A percentile compares a stretch with the other conserved stretches of the same genome.
Evolutionary conservation across 2,888 invertebrate genomes (phyloP).

Genomic region (Lagria hirta): DNA sequence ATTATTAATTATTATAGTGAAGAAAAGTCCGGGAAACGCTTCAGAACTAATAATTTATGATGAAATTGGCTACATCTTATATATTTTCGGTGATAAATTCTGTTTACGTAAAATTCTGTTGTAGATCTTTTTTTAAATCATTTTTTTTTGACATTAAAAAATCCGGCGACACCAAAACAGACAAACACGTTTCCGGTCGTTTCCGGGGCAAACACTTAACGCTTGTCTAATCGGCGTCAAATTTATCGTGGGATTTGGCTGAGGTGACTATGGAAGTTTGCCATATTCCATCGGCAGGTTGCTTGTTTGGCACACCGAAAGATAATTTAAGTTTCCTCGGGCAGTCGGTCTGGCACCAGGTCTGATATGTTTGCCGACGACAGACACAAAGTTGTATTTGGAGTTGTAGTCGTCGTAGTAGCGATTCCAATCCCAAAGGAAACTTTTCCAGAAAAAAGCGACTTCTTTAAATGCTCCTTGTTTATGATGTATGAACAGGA

Average conservation of each 20-base stretch:
- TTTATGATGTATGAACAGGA: conserved; percentile 15
- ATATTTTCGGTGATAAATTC: no score
- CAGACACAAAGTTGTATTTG: conserved; percentile 17
- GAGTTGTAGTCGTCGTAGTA: neutral
- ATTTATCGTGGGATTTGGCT: conserved; percentile 12
- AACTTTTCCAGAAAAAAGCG: conserved; percentile 16
- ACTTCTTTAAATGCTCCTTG: conserved; percentile 18
- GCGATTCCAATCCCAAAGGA: conserved; percentile 19
- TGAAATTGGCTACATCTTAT: no score
- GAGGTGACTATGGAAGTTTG: conserved; percentile 28
- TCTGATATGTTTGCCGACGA: conserved; percentile 17
- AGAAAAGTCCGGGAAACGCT: no score
- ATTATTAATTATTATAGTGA: no score
- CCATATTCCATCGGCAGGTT: conserved; percentile 23
- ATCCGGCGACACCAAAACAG: no score
- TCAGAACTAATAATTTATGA: no score
- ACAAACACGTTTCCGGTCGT: conserved; percentile 17
- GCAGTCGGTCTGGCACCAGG: conserved; percentile 31
- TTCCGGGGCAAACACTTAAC: conserved; percentile 21
- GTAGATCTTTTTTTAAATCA: no score
- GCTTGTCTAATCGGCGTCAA: conserved; percentile 18
- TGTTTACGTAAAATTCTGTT: no score
- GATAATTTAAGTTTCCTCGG: conserved; percentile 27
- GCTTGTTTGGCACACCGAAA: conserved; percentile 29
- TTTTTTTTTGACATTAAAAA: no score